These are phyloP conservation scores for Thalassarche chlororhynchos DNA, from an alignment of 2,113 vertebrate species.

Conservation along the genomic window DNA sequence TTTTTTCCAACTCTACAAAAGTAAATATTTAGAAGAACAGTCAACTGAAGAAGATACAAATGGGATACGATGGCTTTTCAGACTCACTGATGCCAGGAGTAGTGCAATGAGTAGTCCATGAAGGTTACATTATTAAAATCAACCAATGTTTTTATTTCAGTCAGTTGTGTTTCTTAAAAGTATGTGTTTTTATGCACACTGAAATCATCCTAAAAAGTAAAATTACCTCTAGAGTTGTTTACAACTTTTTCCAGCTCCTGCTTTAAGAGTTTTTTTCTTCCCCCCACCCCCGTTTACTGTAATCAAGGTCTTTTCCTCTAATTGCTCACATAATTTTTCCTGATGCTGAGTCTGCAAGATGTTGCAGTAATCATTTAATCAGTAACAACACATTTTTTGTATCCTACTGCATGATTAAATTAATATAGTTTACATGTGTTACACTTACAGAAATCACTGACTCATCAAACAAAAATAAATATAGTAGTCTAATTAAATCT, in stretches of 20 bases:
- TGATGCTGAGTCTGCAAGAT: background rate
- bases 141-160: background rate
- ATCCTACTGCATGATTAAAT: conserved; percentile 32
- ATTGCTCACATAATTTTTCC: conserved; percentile 41
- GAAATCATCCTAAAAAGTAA: background rate
- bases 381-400: conserved; percentile 36
- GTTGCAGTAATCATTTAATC: conserved; percentile 54
- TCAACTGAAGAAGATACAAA: background rate
- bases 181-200: background rate
- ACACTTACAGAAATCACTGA: conserved; percentile 24
- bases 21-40: background rate
- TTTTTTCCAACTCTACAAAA: background rate
- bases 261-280: background rate
- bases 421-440: conserved; percentile 27
- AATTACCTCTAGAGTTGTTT: background rate
- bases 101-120: background rate
- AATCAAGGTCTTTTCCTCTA: conserved; percentile 38
- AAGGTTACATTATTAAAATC: background rate
- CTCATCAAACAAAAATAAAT: conserved; percentile 45
- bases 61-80: background rate
- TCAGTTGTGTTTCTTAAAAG: background rate
- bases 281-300: no score
- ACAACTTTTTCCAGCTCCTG: background rate
- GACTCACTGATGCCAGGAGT: background rate
- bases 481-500: conserved; percentile 12